These are phyloP conservation scores for Lontra canadensis DNA, from an alignment of 2,113 vertebrate genomes.

Conservation along the genomic window DNA sequence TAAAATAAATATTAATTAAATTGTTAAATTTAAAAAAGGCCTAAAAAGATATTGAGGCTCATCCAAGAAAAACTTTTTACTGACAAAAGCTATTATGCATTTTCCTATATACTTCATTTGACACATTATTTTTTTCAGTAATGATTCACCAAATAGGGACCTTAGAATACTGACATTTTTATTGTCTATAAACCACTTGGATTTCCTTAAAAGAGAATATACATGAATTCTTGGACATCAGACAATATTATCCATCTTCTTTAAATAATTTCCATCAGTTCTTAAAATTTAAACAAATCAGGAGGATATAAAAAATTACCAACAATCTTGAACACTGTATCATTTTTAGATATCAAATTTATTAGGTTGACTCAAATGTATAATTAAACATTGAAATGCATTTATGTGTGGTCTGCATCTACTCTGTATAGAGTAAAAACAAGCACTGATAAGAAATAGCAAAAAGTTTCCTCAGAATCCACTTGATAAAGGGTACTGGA, in stretches of 20 bases:
- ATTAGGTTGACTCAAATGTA: background rate
- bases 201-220: slow-evolving; percentile 3
- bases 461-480: background rate
- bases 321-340: background rate
- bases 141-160: background rate
- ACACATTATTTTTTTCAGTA: background rate
- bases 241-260: background rate
- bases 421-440: background rate
- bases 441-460: background rate
- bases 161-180: background rate
- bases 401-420: background rate
- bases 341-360: background rate
- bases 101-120: background rate
- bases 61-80: background rate
- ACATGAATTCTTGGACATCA: background rate
- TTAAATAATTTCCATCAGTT: background rate
- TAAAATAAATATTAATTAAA: slow-evolving; percentile 34
- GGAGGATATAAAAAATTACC: background rate
- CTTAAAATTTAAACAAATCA: background rate
- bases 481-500: background rate
- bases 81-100: background rate
- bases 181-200: background rate
- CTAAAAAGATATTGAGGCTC: background rate
- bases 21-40: background rate
- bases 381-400: background rate